Base-by-base conservation (phyloP, 1,140 invertebrate genomes). In the Gonatopus flavifemur region DNA sequence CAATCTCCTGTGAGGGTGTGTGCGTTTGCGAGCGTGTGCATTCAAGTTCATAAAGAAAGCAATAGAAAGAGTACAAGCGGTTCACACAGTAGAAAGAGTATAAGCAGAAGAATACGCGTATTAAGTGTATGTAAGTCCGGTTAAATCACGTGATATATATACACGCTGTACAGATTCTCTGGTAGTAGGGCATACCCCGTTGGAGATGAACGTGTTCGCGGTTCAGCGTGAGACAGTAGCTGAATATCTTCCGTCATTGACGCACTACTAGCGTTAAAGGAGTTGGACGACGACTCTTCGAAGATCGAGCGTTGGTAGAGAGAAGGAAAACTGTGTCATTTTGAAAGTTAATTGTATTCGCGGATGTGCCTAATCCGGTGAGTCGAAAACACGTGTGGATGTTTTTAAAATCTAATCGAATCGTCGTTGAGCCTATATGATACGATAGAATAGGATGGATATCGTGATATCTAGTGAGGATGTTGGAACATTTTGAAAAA, bases 141-240 rank as follows among this genome's bases (percentile, higher is more conserved):
- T 25, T 43, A 12, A 13, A 52, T 64, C 63, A 65, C 61, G 63
- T 65, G 63, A 64, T n/a, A n/a, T n/a, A n/a, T n/a, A n/a, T n/a
- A n/a, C 30, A 13, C 13, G 35, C 21, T 47, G 48, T 53, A 39
- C 55, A 28, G 30, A n/a, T n/a, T n/a, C n/a, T n/a, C n/a, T n/a
- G n/a, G n/a, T n/a, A n/a, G n/a, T 41, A 38, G 40, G 41, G 42
- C 48, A 41, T 59, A 40, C 46, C 62, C 40, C 44, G 56, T 50
- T 49, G 52, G 55, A 58, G 62, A 66, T 58, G 64, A 54, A 61
- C 62, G 50, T 62, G 49, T 49, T 43, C 47, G 43, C 42, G 44
- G 43, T 57, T 41, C 47, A 49, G 45, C 52, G 43, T 41, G 22
- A 52, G 48, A 22, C 62, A 64, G 62, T 64, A 52, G 62, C 55